Percentiles rank a stretch among this genome's conserved stretches.
Conservation (phyloP, 2,888 invertebrate species). For the Cephus sareptanus region DNA sequence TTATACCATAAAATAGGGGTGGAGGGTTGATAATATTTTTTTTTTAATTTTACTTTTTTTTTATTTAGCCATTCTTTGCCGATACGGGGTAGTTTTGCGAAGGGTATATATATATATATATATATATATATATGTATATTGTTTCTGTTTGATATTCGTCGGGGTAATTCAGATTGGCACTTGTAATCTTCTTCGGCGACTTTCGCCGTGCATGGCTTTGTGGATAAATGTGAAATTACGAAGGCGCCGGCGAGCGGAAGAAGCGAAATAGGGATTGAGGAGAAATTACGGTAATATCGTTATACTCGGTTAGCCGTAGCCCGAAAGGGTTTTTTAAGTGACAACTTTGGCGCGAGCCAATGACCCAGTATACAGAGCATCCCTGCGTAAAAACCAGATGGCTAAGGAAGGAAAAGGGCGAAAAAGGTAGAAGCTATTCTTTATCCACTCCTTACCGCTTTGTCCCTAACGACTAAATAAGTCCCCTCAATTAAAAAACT, state of each 20-base stretch:
- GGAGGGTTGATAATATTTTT: background rate
- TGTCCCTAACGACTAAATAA: conserved; percentile 60
- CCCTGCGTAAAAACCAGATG: conserved; percentile 37
- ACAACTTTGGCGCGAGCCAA: background rate
- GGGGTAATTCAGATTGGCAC: background rate
- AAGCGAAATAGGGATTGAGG: background rate
- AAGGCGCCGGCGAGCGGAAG: background rate
- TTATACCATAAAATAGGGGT: background rate
- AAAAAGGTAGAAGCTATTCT: conserved; percentile 23
- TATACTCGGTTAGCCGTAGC: background rate
- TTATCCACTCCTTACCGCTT: conserved; percentile 20
- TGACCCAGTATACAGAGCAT: background rate
- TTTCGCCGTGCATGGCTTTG: background rate
- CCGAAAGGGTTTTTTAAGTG: background rate
- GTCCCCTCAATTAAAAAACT: conserved; percentile 64
- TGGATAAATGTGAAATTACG: background rate
- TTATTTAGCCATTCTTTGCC: background rate
- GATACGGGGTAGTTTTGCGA: background rate
- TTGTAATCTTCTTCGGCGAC: background rate
- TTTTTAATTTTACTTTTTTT: background rate
- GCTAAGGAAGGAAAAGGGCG: conserved; percentile 23
- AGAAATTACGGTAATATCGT: background rate
- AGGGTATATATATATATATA: background rate
- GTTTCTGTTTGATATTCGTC: background rate
- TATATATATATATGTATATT: background rate